Percentiles rank a stretch among this genome's conserved stretches.
phyloP scores from a whole-genome alignment of 2,797 vertebrate genomes.

The Coranthus polyacanthus region DNA sequence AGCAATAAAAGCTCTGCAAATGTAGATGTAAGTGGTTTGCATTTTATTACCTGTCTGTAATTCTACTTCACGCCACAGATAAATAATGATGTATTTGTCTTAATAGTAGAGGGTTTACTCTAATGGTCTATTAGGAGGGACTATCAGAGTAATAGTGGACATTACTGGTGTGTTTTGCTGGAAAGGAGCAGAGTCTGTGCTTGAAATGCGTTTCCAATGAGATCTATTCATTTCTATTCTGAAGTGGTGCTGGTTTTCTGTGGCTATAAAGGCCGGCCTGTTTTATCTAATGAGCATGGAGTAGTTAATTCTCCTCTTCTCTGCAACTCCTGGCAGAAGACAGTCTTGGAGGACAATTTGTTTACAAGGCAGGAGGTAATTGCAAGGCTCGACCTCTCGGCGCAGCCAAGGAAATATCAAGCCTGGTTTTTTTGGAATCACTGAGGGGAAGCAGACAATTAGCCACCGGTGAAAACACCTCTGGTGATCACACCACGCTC shows the following conservation, averaged over 20 bases:
- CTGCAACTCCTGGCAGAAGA: conserved; percentile 59
- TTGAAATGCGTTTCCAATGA: conserved; percentile 23
- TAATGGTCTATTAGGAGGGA: conserved; percentile 31
- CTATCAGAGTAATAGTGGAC: conserved; percentile 3
- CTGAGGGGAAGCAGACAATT: conserved; percentile 64
- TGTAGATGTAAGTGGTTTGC: neutral
- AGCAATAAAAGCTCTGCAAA: conserved; percentile 25
- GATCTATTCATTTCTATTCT: conserved; percentile 43
- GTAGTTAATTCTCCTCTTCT: conserved; percentile 59
- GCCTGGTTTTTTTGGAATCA: conserved; percentile 47
- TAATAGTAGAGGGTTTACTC: neutral
- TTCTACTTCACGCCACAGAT: neutral
- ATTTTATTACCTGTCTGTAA: conserved; percentile 15
- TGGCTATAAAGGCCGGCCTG: conserved; percentile 25
- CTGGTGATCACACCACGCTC: conserved; percentile 14
- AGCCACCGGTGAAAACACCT: conserved; percentile 52
- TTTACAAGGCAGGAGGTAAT: conserved; percentile 78
- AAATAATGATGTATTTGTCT: neutral
- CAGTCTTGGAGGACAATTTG: conserved; percentile 74
- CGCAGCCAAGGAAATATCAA: conserved; percentile 64
- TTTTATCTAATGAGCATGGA: conserved; percentile 65
- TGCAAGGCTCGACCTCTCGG: conserved; percentile 58
- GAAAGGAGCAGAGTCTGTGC: conserved; percentile 11
- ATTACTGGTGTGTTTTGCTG: conserved; percentile 7
- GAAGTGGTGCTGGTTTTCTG: conserved; percentile 24